Evolutionary conservation across 2,888 invertebrate genomes (phyloP), one percentile per base, ranked within the genome.

Genomic region (Pollenia angustigena): DNA sequence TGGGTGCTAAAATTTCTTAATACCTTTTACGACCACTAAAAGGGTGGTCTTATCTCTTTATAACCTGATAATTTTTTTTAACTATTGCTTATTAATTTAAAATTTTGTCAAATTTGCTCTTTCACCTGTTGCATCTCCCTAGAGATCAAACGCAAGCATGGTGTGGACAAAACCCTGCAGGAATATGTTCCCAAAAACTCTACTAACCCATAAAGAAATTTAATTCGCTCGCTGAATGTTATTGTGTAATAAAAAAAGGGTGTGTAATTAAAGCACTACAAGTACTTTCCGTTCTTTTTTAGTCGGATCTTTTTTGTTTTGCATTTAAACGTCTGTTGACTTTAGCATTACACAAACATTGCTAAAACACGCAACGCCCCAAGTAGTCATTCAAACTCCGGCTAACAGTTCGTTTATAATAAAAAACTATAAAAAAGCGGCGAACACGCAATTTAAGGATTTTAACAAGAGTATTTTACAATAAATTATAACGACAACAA

Each of bases 321-420:
- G 46, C 75, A 9, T 62, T 52, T 50, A 42, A 18, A 48, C 10
- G 32, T 23, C 44, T 14, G 11, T 14, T 80, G 12, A 48, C 48
- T 48, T 4, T 32, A 32, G 40, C 66, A 87, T 69, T 23, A 78
- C 18, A 81, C 44, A 83, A 87, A 84, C 81, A 42, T 74, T 62
- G 54, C 23, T 78, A 78, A 52, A 81, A 58, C 87, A 87, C 81
- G 87, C 87, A 87, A 87, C 78, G 66, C 78, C 81, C 68, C 62
- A n/a, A 64, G 40, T 52, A 87, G 81, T 69, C 72, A 76, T n/a
- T 68, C 56, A 48, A 68, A 32, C 11, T 48, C 9, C 46, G 60
- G 58, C 54, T 81, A 60, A 40, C 83, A 78, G 83, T 86, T 76
- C 48, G 32, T 50, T 60, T 23, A 56, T 58, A 69, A 18, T 50